These are phyloP conservation scores for Cephalophus harveyi DNA, from an alignment of 2,113 vertebrate species.

Conservation along the genomic window DNA sequence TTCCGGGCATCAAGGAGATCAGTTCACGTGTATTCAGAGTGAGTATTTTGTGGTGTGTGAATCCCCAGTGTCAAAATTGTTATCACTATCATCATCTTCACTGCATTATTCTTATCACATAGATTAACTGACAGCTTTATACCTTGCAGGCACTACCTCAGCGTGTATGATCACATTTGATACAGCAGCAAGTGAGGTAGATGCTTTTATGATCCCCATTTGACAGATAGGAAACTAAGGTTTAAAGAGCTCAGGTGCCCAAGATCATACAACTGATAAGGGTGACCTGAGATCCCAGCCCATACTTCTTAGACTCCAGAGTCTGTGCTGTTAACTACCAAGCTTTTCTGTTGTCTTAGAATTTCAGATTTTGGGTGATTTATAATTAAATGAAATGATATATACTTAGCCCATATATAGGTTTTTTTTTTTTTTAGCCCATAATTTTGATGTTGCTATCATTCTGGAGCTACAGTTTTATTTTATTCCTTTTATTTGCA, in stretches of 20 bases:
- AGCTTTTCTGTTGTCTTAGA: not conserved
- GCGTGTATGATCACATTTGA: not conserved
- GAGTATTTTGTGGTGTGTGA: not conserved
- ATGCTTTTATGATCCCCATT: not conserved
- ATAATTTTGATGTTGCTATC: not conserved
- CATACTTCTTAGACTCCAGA: not conserved
- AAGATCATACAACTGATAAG: not conserved
- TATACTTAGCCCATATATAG: not conserved
- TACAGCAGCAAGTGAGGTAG: not conserved
- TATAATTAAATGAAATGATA: not conserved
- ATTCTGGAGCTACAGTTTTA: not conserved
- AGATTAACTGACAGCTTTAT: not conserved
- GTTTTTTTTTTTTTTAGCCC: not conserved
- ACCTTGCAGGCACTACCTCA: not conserved
- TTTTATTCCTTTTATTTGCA: not conserved
- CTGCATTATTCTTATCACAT: not conserved
- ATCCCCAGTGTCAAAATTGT: not conserved
- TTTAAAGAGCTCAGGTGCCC: not conserved
- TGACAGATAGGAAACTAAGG: not conserved
- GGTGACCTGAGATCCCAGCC: not conserved
- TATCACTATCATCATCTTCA: not conserved
- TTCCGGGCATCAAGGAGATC: not conserved
- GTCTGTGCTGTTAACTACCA: not conserved
- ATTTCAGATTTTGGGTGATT: not conserved
- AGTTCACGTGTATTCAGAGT: not conserved